phyloP scores from a whole-genome alignment of 2,888 invertebrate species.

The Mesorhabditis belari region DNA sequence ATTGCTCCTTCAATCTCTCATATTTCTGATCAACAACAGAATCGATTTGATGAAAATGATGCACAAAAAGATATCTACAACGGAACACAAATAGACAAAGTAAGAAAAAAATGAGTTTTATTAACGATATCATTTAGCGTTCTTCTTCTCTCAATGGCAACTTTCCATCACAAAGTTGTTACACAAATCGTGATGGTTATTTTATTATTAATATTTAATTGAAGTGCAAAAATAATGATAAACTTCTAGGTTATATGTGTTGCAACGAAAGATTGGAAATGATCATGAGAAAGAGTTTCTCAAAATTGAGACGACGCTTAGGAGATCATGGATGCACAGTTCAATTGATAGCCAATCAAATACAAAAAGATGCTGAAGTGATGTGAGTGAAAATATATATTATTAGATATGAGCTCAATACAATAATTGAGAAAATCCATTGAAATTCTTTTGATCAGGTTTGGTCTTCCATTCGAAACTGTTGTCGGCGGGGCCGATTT shows the following conservation, averaged over 20 bases:
- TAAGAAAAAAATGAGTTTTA: too few relatives aligned
- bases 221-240: too few relatives aligned
- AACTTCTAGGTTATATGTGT: conserved; percentile 18
- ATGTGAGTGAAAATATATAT: conserved; percentile 10
- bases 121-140: too few relatives aligned
- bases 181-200: background rate
- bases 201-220: too few relatives aligned
- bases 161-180: too few relatives aligned
- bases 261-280: conserved; percentile 25
- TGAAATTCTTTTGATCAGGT: conserved; percentile 16
- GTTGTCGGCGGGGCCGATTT: conserved; percentile 26
- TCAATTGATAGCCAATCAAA: conserved; percentile 10
- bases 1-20: too few relatives aligned
- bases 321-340: conserved; percentile 8
- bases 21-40: too few relatives aligned
- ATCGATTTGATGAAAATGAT: too few relatives aligned
- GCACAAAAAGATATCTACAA: too few relatives aligned
- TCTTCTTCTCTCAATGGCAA: too few relatives aligned
- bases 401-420: background rate
- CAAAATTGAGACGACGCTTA: conserved; percentile 9
- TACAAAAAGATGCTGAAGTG: conserved; percentile 20
- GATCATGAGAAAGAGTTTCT: conserved; percentile 24
- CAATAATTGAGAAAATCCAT: background rate
- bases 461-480: conserved; percentile 28
- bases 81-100: too few relatives aligned